These are phyloP conservation scores for Spinus pinus DNA, from an alignment of 2,797 vertebrate species.

Conservation along the genomic window DNA sequence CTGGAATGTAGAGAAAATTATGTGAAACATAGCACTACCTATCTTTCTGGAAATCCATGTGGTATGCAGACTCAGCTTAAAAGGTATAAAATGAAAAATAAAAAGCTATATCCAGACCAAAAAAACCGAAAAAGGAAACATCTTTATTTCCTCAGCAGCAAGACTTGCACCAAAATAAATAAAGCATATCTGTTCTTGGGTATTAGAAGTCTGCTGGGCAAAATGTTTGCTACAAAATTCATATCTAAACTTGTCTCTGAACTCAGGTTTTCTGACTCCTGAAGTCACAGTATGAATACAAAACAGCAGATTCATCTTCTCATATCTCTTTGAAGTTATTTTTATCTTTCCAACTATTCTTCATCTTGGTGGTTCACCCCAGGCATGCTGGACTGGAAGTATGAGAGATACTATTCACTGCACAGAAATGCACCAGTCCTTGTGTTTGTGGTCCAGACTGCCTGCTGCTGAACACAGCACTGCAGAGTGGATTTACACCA, in stretches of 20 bases:
- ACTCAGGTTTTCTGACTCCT: background rate
- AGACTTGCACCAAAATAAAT: background rate
- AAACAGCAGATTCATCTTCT: background rate
- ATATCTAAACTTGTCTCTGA: background rate
- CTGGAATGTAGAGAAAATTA: background rate
- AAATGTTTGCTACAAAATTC: background rate
- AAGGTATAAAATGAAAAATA: background rate
- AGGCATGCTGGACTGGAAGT: background rate
- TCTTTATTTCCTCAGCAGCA: background rate
- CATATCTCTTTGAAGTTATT: slow-evolving; percentile 16
- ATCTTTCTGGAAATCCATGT: background rate
- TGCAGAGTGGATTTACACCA: background rate
- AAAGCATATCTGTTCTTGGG: background rate
- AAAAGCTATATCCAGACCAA: background rate
- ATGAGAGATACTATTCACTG: background rate
- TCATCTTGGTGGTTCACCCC: background rate
- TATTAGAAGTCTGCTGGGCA: background rate
- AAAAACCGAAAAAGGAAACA: background rate
- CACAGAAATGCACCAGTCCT: background rate
- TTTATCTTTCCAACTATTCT: slow-evolving; percentile 34
- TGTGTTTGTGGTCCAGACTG: background rate
- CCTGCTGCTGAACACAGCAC: background rate
- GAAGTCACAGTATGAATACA: background rate
- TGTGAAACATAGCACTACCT: background rate
- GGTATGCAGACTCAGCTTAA: background rate